Conservation (phyloP, 2,888 invertebrate genomes). For the Anagyrus pseudococci region DNA sequence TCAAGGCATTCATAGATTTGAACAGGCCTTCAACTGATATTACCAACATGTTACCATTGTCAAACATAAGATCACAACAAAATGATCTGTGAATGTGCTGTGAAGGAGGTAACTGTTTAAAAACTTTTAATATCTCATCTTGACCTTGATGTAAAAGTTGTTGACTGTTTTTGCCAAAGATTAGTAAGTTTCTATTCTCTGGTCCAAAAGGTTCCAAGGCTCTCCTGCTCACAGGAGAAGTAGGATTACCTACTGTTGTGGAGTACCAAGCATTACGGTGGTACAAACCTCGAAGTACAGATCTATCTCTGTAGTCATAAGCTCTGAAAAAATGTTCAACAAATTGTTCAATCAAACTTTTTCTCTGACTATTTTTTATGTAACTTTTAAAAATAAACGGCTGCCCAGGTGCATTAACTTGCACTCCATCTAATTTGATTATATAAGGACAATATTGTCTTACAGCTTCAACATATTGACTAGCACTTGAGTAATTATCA, state of each 20-base stretch:
- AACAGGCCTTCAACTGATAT: slow-evolving; percentile 67
- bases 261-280: slow-evolving; percentile 71
- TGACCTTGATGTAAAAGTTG: slow-evolving; percentile 48
- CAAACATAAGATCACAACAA: slow-evolving; percentile 48
- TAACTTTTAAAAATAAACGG: slow-evolving; percentile 46
- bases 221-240: slow-evolving; percentile 36
- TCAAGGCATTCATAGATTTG: slow-evolving; percentile 54
- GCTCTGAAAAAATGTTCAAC: slow-evolving; percentile 72
- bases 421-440: slow-evolving; percentile 66
- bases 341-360: slow-evolving; percentile 68
- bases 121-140: slow-evolving; percentile 47
- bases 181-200: slow-evolving; percentile 63
- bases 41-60: slow-evolving; percentile 44
- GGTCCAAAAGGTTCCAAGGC: slow-evolving; percentile 43
- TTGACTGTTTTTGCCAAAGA: slow-evolving; percentile 40
- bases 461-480: slow-evolving; percentile 67
- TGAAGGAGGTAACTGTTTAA: slow-evolving; percentile 63
- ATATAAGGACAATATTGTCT: slow-evolving; percentile 65
- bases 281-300: slow-evolving; percentile 68
- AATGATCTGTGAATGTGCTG: slow-evolving; percentile 66
- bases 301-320: slow-evolving; percentile 69
- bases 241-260: slow-evolving; percentile 59
- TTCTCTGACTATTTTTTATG: slow-evolving; percentile 40
- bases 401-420: slow-evolving; percentile 41
- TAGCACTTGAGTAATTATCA: slow-evolving; percentile 67